A percentile compares a stretch with the other conserved stretches of the same genome.
These are phyloP conservation scores for Okapia johnstoni DNA, from an alignment of 2,113 vertebrate genomes.

Conservation along the genomic window DNA sequence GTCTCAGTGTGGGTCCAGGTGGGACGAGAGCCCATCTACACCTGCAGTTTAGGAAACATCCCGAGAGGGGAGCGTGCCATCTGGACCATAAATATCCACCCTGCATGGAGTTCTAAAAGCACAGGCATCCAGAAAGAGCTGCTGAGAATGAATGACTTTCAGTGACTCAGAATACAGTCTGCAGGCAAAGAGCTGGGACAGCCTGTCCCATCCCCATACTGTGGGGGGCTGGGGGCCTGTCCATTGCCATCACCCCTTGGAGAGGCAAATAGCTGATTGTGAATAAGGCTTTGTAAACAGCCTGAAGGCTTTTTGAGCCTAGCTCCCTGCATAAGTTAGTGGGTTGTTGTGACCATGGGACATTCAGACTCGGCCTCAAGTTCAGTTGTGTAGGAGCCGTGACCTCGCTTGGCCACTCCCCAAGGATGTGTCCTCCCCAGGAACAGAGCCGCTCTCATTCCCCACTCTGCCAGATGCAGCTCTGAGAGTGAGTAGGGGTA, in stretches of 20 bases:
- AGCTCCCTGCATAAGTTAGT: background rate
- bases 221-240: background rate
- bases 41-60: background rate
- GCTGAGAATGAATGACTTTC: background rate
- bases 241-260: background rate
- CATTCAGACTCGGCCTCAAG: background rate
- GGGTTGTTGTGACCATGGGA: rapidly evolving
- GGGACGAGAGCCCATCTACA: background rate
- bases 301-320: background rate
- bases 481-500: background rate
- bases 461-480: background rate
- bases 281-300: background rate
- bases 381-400: background rate
- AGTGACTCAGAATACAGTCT: no score
- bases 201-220: background rate
- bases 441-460: background rate
- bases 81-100: background rate
- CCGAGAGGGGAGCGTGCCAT: rapidly evolving
- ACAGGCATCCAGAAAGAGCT: background rate
- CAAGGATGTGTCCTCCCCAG: background rate
- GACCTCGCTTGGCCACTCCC: background rate
- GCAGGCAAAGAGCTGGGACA: background rate
- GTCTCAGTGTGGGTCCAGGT: background rate
- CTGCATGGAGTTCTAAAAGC: rapidly evolving
- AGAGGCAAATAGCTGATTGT: background rate